Evolutionary conservation across 2,888 invertebrate genomes (phyloP), one percentile per base, ranked within the genome.

Genomic region (Tenthredo scrophulariae): DNA sequence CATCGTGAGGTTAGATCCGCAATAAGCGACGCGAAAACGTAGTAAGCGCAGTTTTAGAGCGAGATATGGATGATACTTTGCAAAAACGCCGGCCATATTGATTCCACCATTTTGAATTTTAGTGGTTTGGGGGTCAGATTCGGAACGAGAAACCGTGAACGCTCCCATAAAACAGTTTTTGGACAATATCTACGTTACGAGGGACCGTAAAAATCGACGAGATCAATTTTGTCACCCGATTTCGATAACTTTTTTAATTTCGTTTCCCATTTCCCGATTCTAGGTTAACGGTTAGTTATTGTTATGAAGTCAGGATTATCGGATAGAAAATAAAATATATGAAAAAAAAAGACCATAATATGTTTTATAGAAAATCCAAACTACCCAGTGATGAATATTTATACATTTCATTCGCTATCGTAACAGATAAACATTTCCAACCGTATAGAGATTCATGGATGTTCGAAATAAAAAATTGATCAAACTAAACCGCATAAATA

Each of bases 191-290:
- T 62, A 10, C 62, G 26, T 62, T 62, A 70, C 70, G 70, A 70
- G 70, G 15, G 37, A 33, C 37, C 70, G 70, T 70, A 70, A 70
- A 70, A 70, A 70, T 29, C 70, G 22, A 70, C 33, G 70, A 70
- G 33, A 70, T 37, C 70, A 33, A 70, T 70, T 70, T 70, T 37
- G 54, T 70, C 70, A 70, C 70, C 70, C 70, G 18, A 33, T 70
- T 67, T 70, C 37, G 70, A 70, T 70, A 70, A 70, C 70, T 70
- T 70, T 70, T 70, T 33, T 70, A n/a, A 70, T 70, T 70, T 18
- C n/a, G 18, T 15, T 70, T 15, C 26, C 29, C 37, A 7, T 70
- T 33, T 70, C 33, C 62, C 70, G 70, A 70, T 70, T 70, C 70
- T 70, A 70, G 70, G 70, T 29, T 37, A 29, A 33, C 33, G 33